Evolutionary conservation across 2,113 vertebrate genomes (phyloP), one percentile per base, ranked within the genome.

Genomic region (Aldabrachelys gigantea): DNA sequence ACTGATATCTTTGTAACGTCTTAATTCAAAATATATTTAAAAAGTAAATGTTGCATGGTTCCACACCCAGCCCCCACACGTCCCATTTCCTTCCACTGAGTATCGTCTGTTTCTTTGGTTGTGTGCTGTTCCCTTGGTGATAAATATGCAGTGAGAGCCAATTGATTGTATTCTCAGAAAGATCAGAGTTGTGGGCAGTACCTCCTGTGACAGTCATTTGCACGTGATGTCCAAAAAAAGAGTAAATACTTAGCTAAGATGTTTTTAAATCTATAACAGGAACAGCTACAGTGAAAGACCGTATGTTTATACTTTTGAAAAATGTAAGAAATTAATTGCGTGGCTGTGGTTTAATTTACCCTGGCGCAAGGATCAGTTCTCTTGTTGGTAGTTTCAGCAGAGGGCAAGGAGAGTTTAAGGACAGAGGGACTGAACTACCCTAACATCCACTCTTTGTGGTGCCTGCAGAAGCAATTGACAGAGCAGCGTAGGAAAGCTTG

Each of bases 51-150:
- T 75, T 80, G 84, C 84, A 89, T 84, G 2, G 59, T 56, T 88
- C 14, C 50, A 50, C 50, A 1, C 50, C 27, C 41, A 47, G 47
- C 3, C 11, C 5, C 11, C 10, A 8, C 41, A 47, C 47, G 10
- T 25, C 44, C 47, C 82, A 82, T 93, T 97, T 96, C 93, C 94
- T 94, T 89, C 89, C 80, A 7, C 82, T 88, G 25, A 17, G 82
- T 76, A 91, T 95, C 95, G 90, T 53, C 87, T 88, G 50, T 56
- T 96, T 93, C 75, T 44, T 52, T 44, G 78, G 89, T 50, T 53
- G 22, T 3, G 2, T 49, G 80, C 79, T 82, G 29, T 89, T 96
- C 89, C 93, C 92, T 87, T 89, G 94, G 95, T 81, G 86, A 96
- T 17, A 35, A 69, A 81, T 12, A 91, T 49, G 56, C 90, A 27